These are phyloP conservation scores for Setophaga kirtlandii DNA, from an alignment of 2,113 vertebrate genomes.

Conservation along the genomic window DNA sequence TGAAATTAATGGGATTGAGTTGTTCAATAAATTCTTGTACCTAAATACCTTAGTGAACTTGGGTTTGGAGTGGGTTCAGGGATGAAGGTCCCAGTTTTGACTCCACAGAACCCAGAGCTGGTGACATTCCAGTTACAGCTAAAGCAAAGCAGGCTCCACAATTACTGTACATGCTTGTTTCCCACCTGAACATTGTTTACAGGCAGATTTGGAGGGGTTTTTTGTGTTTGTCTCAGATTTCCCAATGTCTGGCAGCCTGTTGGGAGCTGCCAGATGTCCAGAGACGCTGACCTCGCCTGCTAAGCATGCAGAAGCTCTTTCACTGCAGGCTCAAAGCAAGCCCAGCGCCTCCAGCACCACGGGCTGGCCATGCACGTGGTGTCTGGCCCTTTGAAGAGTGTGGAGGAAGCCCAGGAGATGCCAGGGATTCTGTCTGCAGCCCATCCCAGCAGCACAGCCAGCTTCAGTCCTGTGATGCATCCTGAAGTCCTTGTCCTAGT, in stretches of 20 bases:
- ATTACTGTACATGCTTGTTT: background rate
- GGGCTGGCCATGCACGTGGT: fast-evolving
- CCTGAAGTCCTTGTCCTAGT: background rate
- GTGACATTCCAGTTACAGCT: background rate
- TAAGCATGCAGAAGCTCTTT: background rate
- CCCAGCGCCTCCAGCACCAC: background rate
- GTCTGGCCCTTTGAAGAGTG: background rate
- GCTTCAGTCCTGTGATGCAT: background rate
- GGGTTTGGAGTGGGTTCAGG: background rate
- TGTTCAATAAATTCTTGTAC: background rate
- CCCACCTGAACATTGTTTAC: background rate
- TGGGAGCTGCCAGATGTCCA: conserved; percentile 47
- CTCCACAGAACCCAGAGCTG: background rate
- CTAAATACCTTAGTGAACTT: background rate
- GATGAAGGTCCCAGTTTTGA: background rate
- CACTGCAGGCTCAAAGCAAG: background rate
- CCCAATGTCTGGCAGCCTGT: conserved; percentile 20
- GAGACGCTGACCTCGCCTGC: background rate
- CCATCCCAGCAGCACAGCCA: background rate
- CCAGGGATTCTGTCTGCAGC: background rate
- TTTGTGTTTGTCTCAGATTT: conserved; percentile 16
- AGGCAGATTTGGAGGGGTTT: background rate
- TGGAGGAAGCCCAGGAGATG: background rate
- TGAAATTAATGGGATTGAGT: background rate
- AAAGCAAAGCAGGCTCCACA: background rate